Conservation (phyloP, 2,797 vertebrate genomes). For the Microcaecilia unicolor region DNA sequence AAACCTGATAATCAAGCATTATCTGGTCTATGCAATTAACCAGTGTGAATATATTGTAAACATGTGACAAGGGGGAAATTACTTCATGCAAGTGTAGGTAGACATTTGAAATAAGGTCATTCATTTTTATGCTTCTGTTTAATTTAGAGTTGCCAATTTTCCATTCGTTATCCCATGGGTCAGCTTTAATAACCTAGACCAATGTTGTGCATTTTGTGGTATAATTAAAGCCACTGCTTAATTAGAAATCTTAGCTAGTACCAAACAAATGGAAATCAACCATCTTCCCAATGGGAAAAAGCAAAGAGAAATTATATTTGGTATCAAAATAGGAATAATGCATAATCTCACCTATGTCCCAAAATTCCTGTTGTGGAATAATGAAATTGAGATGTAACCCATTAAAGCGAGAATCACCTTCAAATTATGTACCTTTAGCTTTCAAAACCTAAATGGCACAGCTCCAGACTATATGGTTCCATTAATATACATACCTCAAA, state of each 20-base stretch:
- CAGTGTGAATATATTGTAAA: constrained; percentile 14
- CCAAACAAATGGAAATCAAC: constrained; percentile 41
- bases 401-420: too few species aligned
- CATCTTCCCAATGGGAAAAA: constrained; percentile 17
- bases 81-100: not conserved
- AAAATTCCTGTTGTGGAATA: too few species aligned
- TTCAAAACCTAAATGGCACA: too few species aligned
- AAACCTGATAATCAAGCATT: constrained; percentile 18
- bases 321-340: not conserved
- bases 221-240: constrained; percentile 46
- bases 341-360: not conserved
- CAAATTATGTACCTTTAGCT: too few species aligned
- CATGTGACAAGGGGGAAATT: constrained; percentile 1
- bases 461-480: too few species aligned
- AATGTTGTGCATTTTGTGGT: constrained; percentile 25
- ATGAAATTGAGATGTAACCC: too few species aligned
- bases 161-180: constrained; percentile 22
- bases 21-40: constrained; percentile 16
- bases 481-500: too few species aligned
- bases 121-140: constrained; percentile 31
- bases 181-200: constrained; percentile 40
- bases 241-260: constrained; percentile 36
- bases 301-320: not conserved
- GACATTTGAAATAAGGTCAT: constrained; percentile 13
- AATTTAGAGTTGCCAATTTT: constrained; percentile 29